Evolutionary conservation across 2,113 vertebrate species (phyloP), one percentile per base, ranked within the genome.

Genomic region (Odobenus rosmarus): DNA sequence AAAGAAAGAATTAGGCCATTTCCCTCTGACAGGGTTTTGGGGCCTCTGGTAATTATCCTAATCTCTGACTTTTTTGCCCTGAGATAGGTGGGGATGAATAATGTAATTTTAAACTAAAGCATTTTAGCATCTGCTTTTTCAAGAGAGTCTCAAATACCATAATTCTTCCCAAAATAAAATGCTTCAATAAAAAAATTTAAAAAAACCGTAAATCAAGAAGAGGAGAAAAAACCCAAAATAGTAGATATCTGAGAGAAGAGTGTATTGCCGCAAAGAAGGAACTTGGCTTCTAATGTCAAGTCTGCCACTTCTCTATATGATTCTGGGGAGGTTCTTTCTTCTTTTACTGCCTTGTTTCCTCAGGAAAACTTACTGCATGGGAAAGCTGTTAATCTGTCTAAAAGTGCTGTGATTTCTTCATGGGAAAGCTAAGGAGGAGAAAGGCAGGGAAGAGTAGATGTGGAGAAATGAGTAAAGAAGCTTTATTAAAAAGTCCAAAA

Each of bases 1-100:
- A 89, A 80, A 80, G 71, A 93, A 96, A 85, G 87, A 93, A 92
- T 81, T 53, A 80, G 61, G 81, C 33, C 19, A n/a, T 83, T 95
- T 90, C 69, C 76, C 92, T 86, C 64, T 33, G 71, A 51, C 42
- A 57, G 42, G 21, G 24, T 49, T 94, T 88, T 18, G 77, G 49
- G 87, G 62, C 28, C 14, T 46, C 42, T 83, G 28, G 55, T 26
- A 71, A 33, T 16, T 79, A 74, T 96, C 67, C 42, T 3, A 49
- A 46, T 51, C 33, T 8, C 57, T 57, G 71, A 57, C 91, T 74
- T 42, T 64, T 49, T 69, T 49, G 69, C 55, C 42, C 12, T 14
- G 36, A 71, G 51, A 24, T 76, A 62, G 64, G 18, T 90, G 23
- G 36, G 39, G 7, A 79, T 36, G 28, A 77, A 88, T 39, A 49